Evolutionary conservation across 2,113 vertebrate genomes (phyloP).

Genomic region (Lamprologus lemairii): DNA sequence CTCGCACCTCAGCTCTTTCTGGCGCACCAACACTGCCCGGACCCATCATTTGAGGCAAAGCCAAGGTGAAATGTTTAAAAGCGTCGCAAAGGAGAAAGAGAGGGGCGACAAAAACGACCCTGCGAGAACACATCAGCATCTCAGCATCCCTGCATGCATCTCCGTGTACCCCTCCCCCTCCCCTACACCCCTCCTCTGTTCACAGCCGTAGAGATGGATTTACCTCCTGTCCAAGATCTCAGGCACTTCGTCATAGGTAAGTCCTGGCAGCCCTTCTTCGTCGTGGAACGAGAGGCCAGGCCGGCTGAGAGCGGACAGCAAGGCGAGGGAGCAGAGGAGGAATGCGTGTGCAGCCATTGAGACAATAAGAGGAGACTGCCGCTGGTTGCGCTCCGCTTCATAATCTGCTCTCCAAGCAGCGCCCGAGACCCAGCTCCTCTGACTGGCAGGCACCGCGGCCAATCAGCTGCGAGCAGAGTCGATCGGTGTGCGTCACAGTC

Average conservation of each 20-base stretch:
- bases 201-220: slow-evolving; percentile 35
- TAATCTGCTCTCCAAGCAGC: slow-evolving; percentile 74
- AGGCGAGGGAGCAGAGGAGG: slow-evolving; percentile 63
- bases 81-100: neutral
- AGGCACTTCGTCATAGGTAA: slow-evolving; percentile 73
- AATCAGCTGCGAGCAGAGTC: slow-evolving; percentile 48
- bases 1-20: slow-evolving; percentile 2
- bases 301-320: slow-evolving; percentile 61
- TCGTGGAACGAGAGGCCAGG: slow-evolving; percentile 50
- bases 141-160: slow-evolving; percentile 55
- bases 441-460: slow-evolving; percentile 56
- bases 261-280: slow-evolving; percentile 48
- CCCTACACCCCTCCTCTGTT: slow-evolving; percentile 8
- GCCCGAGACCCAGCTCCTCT: slow-evolving; percentile 58
- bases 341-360: slow-evolving; percentile 76
- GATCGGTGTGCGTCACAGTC: slow-evolving; percentile 69
- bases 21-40: neutral
- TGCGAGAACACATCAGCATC: slow-evolving; percentile 51
- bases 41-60: neutral
- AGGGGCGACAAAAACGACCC: neutral
- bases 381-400: slow-evolving; percentile 70
- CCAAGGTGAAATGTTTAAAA: slow-evolving; percentile 17
- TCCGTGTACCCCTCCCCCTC: neutral
- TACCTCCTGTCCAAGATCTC: slow-evolving; percentile 75
- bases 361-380: slow-evolving; percentile 71